Evolutionary conservation across 1,140 invertebrate species (phyloP).

Genomic region (Nebria ingens): DNA sequence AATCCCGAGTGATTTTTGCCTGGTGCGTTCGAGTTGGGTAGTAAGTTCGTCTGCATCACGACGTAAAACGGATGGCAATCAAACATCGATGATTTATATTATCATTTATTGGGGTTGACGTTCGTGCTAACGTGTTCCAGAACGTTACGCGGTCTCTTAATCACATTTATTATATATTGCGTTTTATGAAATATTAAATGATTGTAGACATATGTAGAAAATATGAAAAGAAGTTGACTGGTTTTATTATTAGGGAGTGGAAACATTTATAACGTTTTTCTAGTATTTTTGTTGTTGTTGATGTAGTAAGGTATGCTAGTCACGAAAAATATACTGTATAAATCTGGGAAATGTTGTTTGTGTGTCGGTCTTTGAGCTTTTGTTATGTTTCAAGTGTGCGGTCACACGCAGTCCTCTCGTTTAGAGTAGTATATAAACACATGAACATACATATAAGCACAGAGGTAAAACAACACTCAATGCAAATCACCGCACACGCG

Average conservation of each 20-base stretch:
- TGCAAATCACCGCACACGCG: background rate
- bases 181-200: too few species aligned
- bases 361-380: background rate
- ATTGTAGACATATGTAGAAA: too few species aligned
- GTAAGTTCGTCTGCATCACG: background rate
- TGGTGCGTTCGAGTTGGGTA: background rate
- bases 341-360: background rate
- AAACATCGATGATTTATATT: constrained; percentile 8
- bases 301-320: background rate
- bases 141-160: too few species aligned
- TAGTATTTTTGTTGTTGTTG: too few species aligned
- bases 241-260: too few species aligned
- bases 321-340: background rate
- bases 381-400: background rate
- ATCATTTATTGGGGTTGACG: constrained; percentile 2
- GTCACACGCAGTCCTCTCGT: background rate
- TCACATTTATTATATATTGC: too few species aligned
- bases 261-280: too few species aligned
- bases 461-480: background rate
- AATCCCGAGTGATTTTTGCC: background rate
- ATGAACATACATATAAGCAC: too few species aligned
- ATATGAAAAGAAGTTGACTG: too few species aligned
- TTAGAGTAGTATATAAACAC: too few species aligned
- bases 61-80: background rate
- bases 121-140: too few species aligned